A percentile compares a stretch with the other conserved stretches of the same genome.
phyloP scores from a whole-genome alignment of 2,113 vertebrate species.

The Dasyprocta punctata region DNA sequence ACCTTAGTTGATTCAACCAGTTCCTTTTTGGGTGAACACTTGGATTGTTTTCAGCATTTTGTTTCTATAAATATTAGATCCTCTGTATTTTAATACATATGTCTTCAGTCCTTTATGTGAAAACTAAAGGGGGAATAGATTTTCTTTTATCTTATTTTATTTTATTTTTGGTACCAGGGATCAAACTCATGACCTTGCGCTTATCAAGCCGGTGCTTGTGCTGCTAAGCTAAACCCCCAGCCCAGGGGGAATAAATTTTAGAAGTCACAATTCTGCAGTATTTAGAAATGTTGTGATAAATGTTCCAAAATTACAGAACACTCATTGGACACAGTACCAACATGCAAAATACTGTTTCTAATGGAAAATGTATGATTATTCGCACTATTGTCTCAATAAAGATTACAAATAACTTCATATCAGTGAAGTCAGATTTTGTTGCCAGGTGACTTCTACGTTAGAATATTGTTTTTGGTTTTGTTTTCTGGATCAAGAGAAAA shows the following conservation, averaged over 20 bases:
- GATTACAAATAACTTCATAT: not conserved
- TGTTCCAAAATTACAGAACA: not conserved
- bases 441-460: not conserved
- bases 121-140: not conserved
- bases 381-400: not conserved
- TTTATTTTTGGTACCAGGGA: too few relatives aligned
- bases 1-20: not conserved
- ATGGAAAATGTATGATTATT: slow-evolving; percentile 3
- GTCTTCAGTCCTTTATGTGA: not conserved
- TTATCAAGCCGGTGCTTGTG: too few relatives aligned
- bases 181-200: too few relatives aligned
- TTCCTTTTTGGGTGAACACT: not conserved
- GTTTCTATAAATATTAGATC: not conserved
- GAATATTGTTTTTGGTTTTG: slow-evolving; percentile 13
- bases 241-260: not conserved
- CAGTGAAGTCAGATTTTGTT: slow-evolving; percentile 45
- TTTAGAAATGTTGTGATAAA: not conserved
- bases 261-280: not conserved
- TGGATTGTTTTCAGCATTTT: not conserved
- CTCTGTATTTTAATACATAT: not conserved
- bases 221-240: too few relatives aligned
- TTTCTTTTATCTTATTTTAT: too few relatives aligned
- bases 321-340: not conserved
- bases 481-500: slow-evolving; percentile 39
- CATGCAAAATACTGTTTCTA: not conserved